Evolutionary conservation across 2,113 vertebrate species (phyloP).

Genomic region (Syngnathus scovelli): DNA sequence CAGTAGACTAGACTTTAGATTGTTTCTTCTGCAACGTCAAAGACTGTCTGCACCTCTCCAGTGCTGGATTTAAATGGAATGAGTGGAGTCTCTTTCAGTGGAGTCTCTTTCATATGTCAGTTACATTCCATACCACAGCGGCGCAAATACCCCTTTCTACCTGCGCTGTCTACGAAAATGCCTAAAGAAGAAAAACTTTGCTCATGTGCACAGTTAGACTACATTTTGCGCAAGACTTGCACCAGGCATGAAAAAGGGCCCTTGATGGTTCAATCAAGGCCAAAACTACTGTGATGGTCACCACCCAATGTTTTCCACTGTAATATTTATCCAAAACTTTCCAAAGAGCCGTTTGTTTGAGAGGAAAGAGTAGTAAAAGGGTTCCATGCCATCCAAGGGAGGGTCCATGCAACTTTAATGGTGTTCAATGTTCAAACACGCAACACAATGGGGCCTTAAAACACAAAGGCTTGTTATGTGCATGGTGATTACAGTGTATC

Average conservation of each 20-base stretch:
- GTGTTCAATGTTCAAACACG: conserved; percentile 11
- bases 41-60: too few species aligned
- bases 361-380: conserved; percentile 21
- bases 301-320: neutral
- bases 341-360: conserved; percentile 2
- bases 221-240: too few species aligned
- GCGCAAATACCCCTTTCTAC: too few species aligned
- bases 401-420: conserved; percentile 19
- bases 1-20: neutral
- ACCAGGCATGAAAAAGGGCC: too few species aligned
- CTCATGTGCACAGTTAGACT: too few species aligned
- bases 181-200: too few species aligned
- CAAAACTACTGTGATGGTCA: neutral
- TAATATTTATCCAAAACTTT: neutral
- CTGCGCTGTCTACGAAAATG: too few species aligned
- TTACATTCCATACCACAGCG: too few species aligned
- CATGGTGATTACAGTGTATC: conserved; percentile 27
- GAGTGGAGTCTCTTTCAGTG: too few species aligned
- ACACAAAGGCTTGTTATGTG: conserved; percentile 31
- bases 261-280: neutral
- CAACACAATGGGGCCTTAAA: conserved; percentile 36
- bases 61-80: too few species aligned
- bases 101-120: too few species aligned
- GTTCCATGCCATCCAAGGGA: conserved; percentile 7
- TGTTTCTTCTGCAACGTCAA: neutral